Base-by-base conservation (phyloP, 2,888 invertebrate genomes). In the Melanchra persicariae region DNA sequence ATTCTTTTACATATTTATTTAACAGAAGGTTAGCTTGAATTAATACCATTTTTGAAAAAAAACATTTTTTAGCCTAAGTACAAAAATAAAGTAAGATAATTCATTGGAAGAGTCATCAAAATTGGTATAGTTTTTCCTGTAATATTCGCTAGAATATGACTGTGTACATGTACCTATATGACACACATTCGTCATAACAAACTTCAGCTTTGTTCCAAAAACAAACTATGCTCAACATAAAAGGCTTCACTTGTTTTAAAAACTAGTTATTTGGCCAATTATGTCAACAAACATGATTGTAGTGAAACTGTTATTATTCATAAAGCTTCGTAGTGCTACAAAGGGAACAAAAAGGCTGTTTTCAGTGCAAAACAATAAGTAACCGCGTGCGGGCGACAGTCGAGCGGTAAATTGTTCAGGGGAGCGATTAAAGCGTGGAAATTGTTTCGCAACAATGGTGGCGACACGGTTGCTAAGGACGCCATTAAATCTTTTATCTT, bases 371-470 rank as follows among this genome's bases (percentile, higher is more conserved):
- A 88, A 89, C 87, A 91, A 89, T 87, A 88, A 88, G 89, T 84
- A 84, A 76, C 84, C 74, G 87, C 84, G 86, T 91, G 91, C 88
- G 81, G 84, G 83, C 86, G 90, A 91, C 91, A 90, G 87, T 84
- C 87, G 85, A 84, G 83, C 87, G 85, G 89, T 82, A 91, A 91
- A 91, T 90, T 90, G 90, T 88, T 88, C 89, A 87, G 83, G 88
- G 87, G 90, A 89, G 86, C 91, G 90, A 91, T 91, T 91, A 91
- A 88, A 89, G 85, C 87, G 87, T 87, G 89, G 82, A 91, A 91
- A 92, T 91, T 92, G 91, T 92, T 90, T 88, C 85, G 87, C 85
- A 91, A 92, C 91, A 91, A 89, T 91, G 85, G 85, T 72, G 83
- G 82, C 84, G 84, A 87, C 86, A 87, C 87, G 84, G 86, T 88